These are phyloP conservation scores for Nasonovia ribisnigri DNA, from an alignment of 2,888 invertebrate genomes.

Conservation along the genomic window DNA sequence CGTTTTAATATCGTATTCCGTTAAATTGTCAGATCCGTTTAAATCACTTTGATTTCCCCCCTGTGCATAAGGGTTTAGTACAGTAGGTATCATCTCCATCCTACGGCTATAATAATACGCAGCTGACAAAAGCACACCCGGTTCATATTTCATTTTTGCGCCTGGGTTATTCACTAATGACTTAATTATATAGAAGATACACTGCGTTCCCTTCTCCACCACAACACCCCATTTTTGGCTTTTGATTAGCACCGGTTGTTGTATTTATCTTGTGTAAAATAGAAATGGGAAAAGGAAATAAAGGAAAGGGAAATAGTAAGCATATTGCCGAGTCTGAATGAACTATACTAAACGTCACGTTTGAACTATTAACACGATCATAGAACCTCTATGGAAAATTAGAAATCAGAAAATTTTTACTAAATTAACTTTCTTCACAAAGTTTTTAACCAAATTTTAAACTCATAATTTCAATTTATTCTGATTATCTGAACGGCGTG, in stretches of 20 bases:
- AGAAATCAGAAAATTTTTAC: neutral
- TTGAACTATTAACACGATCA: neutral
- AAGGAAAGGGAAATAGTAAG: neutral
- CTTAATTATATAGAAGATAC: slow-evolving; percentile 49
- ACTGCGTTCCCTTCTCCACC: neutral
- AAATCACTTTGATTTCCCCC: slow-evolving; percentile 38
- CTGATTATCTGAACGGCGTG: neutral
- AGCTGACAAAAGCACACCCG: slow-evolving; percentile 58
- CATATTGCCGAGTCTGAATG: neutral
- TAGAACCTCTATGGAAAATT: neutral
- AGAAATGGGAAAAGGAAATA: neutral
- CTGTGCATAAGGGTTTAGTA: neutral
- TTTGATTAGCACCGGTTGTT: slow-evolving; percentile 35
- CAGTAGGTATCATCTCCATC: neutral
- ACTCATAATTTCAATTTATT: neutral
- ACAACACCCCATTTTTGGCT: neutral
- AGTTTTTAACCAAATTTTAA: neutral
- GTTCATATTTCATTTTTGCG: slow-evolving; percentile 52
- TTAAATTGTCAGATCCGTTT: slow-evolving; percentile 34
- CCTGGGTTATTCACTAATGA: slow-evolving; percentile 46
- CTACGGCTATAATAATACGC: slow-evolving; percentile 32
- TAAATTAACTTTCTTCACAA: neutral
- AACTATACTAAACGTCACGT: neutral
- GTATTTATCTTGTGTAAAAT: neutral
- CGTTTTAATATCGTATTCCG: slow-evolving; percentile 11